phyloP scores from a whole-genome alignment of 2,113 vertebrate genomes.

The Camarhynchus parvulus region DNA sequence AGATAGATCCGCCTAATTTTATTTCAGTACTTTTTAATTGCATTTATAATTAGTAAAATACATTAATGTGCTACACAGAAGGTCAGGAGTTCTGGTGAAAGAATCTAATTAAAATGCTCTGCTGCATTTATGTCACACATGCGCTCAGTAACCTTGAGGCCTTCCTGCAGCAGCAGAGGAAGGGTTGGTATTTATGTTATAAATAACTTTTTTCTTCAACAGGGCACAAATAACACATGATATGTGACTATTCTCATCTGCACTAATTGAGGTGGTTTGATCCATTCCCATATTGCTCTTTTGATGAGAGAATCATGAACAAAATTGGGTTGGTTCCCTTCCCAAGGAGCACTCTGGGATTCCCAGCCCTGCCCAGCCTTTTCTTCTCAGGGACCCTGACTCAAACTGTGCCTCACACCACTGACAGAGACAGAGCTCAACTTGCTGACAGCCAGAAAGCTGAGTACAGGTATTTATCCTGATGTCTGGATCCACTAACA shows the following conservation, averaged over 20 bases:
- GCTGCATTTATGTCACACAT: conserved; percentile 58
- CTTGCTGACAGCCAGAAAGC: not conserved
- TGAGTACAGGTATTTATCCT: conserved; percentile 9
- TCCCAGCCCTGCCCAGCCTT: not conserved
- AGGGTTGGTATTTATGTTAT: not conserved
- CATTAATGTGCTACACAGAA: conserved; percentile 77
- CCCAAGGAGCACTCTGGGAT: not conserved
- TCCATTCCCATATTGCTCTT: not conserved
- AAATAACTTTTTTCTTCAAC: conserved; percentile 35
- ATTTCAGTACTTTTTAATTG: conserved; percentile 85
- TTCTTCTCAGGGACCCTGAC: not conserved
- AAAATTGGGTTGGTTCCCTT: not conserved
- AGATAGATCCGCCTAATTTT: conserved; percentile 82
- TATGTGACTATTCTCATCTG: not conserved
- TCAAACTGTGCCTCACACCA: not conserved
- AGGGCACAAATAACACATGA: not conserved
- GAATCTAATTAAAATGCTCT: conserved; percentile 74
- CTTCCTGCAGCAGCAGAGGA: conserved; percentile 18
- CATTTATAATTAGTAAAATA: conserved; percentile 85
- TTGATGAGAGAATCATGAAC: not conserved
- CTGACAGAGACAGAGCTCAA: not conserved
- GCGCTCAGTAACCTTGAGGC: conserved; percentile 47
- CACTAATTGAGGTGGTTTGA: not conserved
- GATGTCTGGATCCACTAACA: not conserved
- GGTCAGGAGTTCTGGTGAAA: conserved; percentile 77